Conservation (phyloP, 2,113 vertebrate species). For the Prionailurus viverrinus region DNA sequence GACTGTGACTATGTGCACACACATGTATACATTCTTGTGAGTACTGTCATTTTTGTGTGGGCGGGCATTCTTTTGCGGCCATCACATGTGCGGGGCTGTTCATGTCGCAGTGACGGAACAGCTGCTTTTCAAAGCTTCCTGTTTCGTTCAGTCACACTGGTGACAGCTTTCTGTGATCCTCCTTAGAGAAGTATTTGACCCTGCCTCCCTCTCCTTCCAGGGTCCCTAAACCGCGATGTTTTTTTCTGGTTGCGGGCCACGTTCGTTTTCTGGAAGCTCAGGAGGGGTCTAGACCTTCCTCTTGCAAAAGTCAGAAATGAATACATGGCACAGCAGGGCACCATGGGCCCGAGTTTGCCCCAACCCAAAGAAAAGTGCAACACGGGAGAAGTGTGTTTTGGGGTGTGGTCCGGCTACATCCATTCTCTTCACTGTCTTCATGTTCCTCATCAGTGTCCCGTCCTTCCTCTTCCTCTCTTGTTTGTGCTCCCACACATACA, state of each 20-base stretch:
- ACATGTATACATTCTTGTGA: conserved; percentile 68
- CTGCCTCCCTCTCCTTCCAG: not conserved
- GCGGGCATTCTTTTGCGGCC: not conserved
- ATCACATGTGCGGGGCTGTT: not conserved
- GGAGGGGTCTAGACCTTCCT: not conserved
- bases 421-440: not conserved
- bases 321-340: not conserved
- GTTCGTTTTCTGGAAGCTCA: not conserved
- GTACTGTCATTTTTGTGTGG: conserved; percentile 73
- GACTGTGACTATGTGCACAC: conserved; percentile 34
- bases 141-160: not conserved
- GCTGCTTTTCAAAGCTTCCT: conserved; percentile 63
- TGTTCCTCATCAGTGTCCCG: not conserved
- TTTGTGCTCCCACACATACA: not conserved
- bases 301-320: not conserved
- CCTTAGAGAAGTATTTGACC: not conserved
- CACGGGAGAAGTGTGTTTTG: not conserved
- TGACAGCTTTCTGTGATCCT: conserved; percentile 55
- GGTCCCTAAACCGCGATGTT: not conserved
- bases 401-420: fast-evolving
- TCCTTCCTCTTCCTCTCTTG: not conserved
- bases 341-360: not conserved
- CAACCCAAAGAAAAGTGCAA: not conserved
- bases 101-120: conserved; percentile 57
- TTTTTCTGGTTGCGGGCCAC: not conserved